phyloP scores from a whole-genome alignment of 2,797 vertebrate species.

The Sciurus carolinensis region DNA sequence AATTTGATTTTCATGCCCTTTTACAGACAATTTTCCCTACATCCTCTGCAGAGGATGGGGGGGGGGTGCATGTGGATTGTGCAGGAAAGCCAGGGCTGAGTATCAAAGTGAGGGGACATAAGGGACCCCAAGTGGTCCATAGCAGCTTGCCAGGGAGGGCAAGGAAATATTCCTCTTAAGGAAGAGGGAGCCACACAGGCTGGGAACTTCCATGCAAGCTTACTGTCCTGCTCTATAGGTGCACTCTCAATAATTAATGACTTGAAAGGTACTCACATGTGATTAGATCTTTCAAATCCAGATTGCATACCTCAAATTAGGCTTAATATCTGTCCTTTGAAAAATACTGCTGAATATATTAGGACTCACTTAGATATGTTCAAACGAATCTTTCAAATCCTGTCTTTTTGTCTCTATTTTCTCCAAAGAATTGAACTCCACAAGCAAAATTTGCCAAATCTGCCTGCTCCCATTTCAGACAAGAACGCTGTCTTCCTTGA shows the following conservation, averaged over 20 bases:
- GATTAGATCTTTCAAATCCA: not conserved
- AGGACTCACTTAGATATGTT: not conserved
- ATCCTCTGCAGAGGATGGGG: not conserved
- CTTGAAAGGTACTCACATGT: not conserved
- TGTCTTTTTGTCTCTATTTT: constrained; percentile 29
- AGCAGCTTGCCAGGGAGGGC: not conserved
- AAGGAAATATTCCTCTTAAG: not conserved
- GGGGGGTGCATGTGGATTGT: too few relatives aligned
- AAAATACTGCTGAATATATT: constrained; percentile 34
- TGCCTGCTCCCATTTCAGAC: not conserved
- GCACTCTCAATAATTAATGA: not conserved
- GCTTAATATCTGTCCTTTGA: not conserved
- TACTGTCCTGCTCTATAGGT: not conserved
- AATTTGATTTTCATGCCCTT: constrained; percentile 59
- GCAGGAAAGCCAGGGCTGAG: not conserved
- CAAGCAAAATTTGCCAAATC: not conserved
- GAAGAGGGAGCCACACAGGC: not conserved
- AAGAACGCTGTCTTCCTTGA: not conserved
- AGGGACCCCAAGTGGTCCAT: not conserved
- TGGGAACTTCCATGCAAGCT: not conserved
- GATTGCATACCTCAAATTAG: not conserved
- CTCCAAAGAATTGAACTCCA: not conserved
- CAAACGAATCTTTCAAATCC: constrained; percentile 14
- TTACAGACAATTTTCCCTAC: not conserved
- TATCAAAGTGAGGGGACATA: not conserved